These are phyloP conservation scores for Agrotis puta DNA, from an alignment of 2,888 invertebrate genomes.

Conservation along the genomic window DNA sequence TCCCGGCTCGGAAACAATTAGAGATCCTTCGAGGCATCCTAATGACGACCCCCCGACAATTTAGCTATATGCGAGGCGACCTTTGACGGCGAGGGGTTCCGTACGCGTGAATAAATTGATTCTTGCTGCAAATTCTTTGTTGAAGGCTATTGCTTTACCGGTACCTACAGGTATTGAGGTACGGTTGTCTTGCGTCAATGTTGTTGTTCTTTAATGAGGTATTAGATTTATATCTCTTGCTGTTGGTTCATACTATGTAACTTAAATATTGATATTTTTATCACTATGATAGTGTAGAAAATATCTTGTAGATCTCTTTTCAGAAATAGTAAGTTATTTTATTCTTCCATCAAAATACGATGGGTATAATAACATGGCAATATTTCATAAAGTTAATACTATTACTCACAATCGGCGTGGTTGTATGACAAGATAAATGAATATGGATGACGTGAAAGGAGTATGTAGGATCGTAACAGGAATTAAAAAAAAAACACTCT, in stretches of 20 bases:
- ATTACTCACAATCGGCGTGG: too few relatives aligned
- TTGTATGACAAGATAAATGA: too few relatives aligned
- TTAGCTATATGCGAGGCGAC: constrained; percentile 64
- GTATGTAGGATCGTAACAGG: too few relatives aligned
- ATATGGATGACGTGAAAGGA: too few relatives aligned
- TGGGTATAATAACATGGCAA: too few relatives aligned
- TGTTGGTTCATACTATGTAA: neutral
- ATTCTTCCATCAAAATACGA: too few relatives aligned
- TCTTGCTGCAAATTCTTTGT: constrained; percentile 48
- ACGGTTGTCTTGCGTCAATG: neutral
- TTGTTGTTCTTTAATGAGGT: neutral
- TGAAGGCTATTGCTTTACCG: constrained; percentile 24
- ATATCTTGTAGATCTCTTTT: too few relatives aligned
- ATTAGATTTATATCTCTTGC: constrained; percentile 2
- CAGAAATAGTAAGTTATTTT: too few relatives aligned
- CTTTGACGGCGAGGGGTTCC: constrained; percentile 49
- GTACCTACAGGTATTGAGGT: neutral
- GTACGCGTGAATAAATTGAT: constrained; percentile 60
- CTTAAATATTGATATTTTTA: too few relatives aligned
- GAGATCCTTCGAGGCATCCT: constrained; percentile 71
- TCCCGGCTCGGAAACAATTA: constrained; percentile 82
- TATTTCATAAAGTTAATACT: too few relatives aligned
- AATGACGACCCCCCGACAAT: constrained; percentile 72
- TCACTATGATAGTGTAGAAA: too few relatives aligned
- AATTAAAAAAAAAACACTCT: neutral